Conservation (phyloP, 53 echinoderm and acorn worm species). For the Crossaster papposus region DNA sequence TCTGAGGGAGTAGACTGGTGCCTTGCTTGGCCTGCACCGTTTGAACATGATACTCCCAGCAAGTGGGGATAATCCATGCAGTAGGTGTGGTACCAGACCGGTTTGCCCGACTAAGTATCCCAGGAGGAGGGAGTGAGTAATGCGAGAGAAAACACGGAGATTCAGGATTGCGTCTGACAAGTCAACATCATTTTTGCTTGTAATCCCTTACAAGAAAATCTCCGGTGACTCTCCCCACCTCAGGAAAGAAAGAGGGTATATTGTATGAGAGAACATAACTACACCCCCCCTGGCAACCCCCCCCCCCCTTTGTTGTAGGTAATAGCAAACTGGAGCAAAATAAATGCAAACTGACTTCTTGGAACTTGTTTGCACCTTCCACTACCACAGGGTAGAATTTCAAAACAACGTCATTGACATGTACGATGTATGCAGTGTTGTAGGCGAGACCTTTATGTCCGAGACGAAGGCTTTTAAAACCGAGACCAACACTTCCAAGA, state of each 20-base stretch:
- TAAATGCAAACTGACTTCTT: slow-evolving; percentile 20
- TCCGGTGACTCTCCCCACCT: slow-evolving; percentile 17
- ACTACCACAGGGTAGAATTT: neutral
- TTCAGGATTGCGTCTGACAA: slow-evolving; percentile 35
- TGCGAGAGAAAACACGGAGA: slow-evolving; percentile 30
- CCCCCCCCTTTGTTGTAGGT: neutral
- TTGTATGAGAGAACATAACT: slow-evolving; percentile 10
- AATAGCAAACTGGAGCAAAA: neutral
- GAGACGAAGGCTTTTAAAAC: too few relatives aligned
- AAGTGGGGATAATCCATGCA: neutral
- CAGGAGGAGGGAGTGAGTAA: slow-evolving; percentile 53
- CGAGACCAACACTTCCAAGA: too few relatives aligned
- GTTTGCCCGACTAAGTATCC: slow-evolving; percentile 35
- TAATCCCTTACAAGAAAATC: slow-evolving; percentile 7
- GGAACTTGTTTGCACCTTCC: neutral
- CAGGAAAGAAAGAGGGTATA: slow-evolving; percentile 4
- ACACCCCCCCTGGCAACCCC: neutral
- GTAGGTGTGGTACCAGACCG: slow-evolving; percentile 21
- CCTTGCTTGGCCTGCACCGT: neutral
- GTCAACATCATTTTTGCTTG: slow-evolving; percentile 52
- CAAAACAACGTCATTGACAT: neutral
- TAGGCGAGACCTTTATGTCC: too few relatives aligned
- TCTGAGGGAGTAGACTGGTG: slow-evolving; percentile 25
- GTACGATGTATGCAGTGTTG: too few relatives aligned
- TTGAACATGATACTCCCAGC: neutral